These are phyloP conservation scores for Cydia fagiglandana DNA, from an alignment of 1,140 invertebrate species.

Conservation along the genomic window DNA sequence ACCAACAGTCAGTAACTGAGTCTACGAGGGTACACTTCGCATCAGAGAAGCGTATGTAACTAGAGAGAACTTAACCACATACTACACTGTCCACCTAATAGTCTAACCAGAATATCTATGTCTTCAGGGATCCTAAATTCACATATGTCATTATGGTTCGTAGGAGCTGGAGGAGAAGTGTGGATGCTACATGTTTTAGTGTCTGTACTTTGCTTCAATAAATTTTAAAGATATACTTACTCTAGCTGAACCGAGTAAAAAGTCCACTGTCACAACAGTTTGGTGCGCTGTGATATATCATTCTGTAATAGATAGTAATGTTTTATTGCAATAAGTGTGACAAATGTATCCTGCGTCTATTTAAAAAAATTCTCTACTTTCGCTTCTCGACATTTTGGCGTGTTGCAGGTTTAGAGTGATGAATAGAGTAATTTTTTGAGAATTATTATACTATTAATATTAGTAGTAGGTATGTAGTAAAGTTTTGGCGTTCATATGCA, in stretches of 20 bases:
- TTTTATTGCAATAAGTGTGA: not conserved
- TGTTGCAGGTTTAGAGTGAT: too few species aligned
- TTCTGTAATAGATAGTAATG: not conserved
- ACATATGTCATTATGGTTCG: not conserved
- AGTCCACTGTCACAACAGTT: not conserved
- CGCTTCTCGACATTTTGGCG: not conserved
- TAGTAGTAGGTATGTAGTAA: too few species aligned
- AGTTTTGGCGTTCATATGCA: too few species aligned
- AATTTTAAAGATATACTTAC: constrained; percentile 4
- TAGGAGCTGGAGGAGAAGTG: not conserved
- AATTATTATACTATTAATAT: too few species aligned
- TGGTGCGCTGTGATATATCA: constrained; percentile 5
- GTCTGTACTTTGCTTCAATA: not conserved
- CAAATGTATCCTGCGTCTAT: not conserved
- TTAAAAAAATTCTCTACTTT: not conserved
- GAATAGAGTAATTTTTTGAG: too few species aligned
- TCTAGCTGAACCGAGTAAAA: not conserved
- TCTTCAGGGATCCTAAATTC: not conserved
- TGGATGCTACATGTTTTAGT: constrained; percentile 10
- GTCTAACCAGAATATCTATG: too few species aligned
- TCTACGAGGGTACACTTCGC: too few species aligned
- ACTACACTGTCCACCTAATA: too few species aligned
- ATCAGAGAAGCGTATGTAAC: too few species aligned
- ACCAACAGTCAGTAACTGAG: too few species aligned
- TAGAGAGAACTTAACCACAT: too few species aligned